phyloP scores from a whole-genome alignment of 2,113 vertebrate species.

The Pangasianodon gigas region DNA sequence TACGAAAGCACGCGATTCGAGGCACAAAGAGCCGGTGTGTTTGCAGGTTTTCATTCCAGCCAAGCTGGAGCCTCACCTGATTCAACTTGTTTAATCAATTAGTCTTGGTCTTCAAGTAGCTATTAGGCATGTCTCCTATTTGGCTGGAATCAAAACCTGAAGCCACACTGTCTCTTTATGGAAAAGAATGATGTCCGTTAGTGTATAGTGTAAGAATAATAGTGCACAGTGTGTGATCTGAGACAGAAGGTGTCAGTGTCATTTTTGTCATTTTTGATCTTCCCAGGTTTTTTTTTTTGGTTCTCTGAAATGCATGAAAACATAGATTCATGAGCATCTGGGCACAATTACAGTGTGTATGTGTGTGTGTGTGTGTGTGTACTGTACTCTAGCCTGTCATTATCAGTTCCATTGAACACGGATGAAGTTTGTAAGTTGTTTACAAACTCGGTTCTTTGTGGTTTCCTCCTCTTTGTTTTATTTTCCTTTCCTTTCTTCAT shows the following conservation, averaged over 20 bases:
- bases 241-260: not conserved
- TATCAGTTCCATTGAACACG: constrained; percentile 21
- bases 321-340: constrained; percentile 43
- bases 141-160: not conserved
- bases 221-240: not conserved
- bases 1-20: not conserved
- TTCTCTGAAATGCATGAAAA: constrained; percentile 13
- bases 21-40: not conserved
- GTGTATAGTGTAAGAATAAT: not conserved
- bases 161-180: not conserved
- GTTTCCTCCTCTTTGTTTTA: not conserved
- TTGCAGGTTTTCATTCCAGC: not conserved
- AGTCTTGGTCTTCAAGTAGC: constrained; percentile 4
- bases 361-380: constrained; percentile 24
- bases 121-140: not conserved
- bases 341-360: constrained; percentile 30
- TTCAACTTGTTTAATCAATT: not conserved
- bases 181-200: too few species aligned
- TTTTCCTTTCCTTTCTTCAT: not conserved
- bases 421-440: constrained; percentile 36
- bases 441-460: constrained; percentile 29
- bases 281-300: not conserved
- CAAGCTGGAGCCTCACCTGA: not conserved
- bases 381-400: constrained; percentile 24
- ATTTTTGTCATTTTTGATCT: not conserved